phyloP scores from a whole-genome alignment of 2,113 vertebrate genomes.

The Corvus moneduloides region DNA sequence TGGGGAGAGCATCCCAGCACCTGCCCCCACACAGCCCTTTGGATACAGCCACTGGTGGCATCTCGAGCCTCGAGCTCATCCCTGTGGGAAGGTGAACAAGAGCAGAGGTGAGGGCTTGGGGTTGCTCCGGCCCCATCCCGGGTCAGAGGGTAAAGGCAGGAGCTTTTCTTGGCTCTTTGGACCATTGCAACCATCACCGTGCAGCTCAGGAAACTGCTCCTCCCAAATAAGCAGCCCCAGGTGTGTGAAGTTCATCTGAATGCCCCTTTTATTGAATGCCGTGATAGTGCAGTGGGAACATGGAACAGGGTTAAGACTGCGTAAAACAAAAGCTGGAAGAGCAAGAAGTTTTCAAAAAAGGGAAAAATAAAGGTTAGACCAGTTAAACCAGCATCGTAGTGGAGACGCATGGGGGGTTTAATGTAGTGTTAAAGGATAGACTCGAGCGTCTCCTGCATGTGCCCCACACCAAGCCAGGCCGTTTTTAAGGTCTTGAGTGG shows the following conservation, averaged over 20 bases:
- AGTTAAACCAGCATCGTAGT: constrained; percentile 14
- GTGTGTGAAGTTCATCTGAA: constrained; percentile 38
- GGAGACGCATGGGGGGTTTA: not conserved
- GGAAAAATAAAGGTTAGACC: not conserved
- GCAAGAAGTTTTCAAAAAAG: constrained; percentile 33
- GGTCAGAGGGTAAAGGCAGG: not conserved
- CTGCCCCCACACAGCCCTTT: not conserved
- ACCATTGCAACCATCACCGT: fast-evolving
- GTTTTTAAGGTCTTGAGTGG: constrained; percentile 53
- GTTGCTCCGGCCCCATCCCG: fast-evolving
- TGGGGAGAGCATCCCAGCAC: fast-evolving
- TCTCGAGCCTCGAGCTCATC: not conserved
- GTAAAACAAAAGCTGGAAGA: constrained; percentile 65
- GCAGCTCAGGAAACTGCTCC: not conserved
- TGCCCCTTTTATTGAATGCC: constrained; percentile 68
- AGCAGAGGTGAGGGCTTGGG: not conserved
- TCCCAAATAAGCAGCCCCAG: constrained; percentile 33
- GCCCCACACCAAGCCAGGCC: not conserved
- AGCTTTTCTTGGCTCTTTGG: not conserved
- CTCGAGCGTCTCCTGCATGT: not conserved
- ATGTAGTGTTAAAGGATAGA: constrained; percentile 55
- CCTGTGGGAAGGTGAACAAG: not conserved
- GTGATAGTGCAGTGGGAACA: constrained; percentile 61
- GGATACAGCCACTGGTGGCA: fast-evolving
- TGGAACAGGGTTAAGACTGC: constrained; percentile 65